Evolutionary conservation across 2,888 invertebrate species (phyloP), one percentile per base, ranked within the genome.

Genomic region (Athripsodes cinereus): DNA sequence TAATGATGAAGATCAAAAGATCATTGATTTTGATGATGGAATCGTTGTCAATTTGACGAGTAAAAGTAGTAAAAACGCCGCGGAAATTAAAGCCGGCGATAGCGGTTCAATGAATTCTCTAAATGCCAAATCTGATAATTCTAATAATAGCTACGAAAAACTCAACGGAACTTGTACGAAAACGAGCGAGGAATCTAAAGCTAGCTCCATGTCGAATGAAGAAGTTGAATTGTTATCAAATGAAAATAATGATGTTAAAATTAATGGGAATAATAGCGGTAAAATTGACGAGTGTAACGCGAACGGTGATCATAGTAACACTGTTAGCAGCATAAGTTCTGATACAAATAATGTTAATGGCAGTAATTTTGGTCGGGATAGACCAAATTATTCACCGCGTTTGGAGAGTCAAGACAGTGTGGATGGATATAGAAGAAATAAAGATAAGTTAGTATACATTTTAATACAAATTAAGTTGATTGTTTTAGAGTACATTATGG

Each of bases 261-360:
- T 48, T 10, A 55, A 58, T 35, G 56, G 49, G 8, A 56, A 59
- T 20, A 58, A 47, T 21, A 49, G 44, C 16, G 55, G 44, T 1
- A 59, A 55, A 19, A 49, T 47, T 21, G 63, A 62, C 22, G 53
- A 48, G 22, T 52, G 44, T 13, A 52, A 52, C 21, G 48, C 51
- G 10, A 52, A 31, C 8, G 56, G 51, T 1, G 57, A 62, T n/a
- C 54, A 57, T 20, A 62, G 57, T 16, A 60, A 62, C 35, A 62
- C 62, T 1, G 55, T 62, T 8, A 62, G 62, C 57, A 62, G 62
- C 35, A 60, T 62, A 6, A 62, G 62, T 22, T 60, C 62, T 1
- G 62, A 62, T 16, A 62, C 62, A 8, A 62, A 62, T 31, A 58
- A 60, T 31, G 8, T 58, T 13, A 62, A 60, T 31, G 52, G 52